Evolutionary conservation across 1,140 invertebrate genomes (phyloP).

Genomic region (Megalonaias nervosa): DNA sequence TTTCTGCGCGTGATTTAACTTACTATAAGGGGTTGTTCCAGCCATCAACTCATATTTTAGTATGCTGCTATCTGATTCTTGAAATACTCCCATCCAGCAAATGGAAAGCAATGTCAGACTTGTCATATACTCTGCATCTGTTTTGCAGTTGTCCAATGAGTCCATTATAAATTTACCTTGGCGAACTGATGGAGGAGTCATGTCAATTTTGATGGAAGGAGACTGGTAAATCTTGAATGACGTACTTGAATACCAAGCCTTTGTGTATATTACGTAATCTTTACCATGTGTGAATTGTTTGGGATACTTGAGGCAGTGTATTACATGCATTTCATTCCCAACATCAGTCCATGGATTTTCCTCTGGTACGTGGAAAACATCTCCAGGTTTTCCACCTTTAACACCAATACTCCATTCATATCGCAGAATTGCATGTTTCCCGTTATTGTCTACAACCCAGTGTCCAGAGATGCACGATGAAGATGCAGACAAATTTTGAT

Average conservation of each 20-base stretch:
- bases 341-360: slow-evolving; percentile 26
- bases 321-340: slow-evolving; percentile 2
- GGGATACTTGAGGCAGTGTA: slow-evolving; percentile 7
- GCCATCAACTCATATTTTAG: slow-evolving; percentile 21
- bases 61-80: slow-evolving; percentile 29
- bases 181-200: slow-evolving; percentile 6
- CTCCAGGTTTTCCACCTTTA: slow-evolving; percentile 5
- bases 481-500: slow-evolving; percentile 3
- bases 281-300: neutral
- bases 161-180: slow-evolving; percentile 16
- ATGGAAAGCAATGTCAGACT: slow-evolving; percentile 18
- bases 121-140: slow-evolving; percentile 15
- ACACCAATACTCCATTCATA: slow-evolving; percentile 30
- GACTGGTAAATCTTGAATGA: slow-evolving; percentile 7
- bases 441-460: neutral
- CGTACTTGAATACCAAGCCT: slow-evolving; percentile 14
- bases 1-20: neutral
- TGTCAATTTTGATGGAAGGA: slow-evolving; percentile 10
- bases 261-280: slow-evolving; percentile 12
- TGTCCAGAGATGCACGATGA: slow-evolving; percentile 18
- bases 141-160: neutral
- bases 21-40: slow-evolving; percentile 36
- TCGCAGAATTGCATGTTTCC: slow-evolving; percentile 4
- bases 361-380: slow-evolving; percentile 1
- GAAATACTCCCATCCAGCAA: slow-evolving; percentile 40